A percentile compares a stretch with the other conserved stretches of the same genome.
These are phyloP conservation scores for Erebia epiphron DNA, from an alignment of 2,888 invertebrate genomes.

Conservation along the genomic window DNA sequence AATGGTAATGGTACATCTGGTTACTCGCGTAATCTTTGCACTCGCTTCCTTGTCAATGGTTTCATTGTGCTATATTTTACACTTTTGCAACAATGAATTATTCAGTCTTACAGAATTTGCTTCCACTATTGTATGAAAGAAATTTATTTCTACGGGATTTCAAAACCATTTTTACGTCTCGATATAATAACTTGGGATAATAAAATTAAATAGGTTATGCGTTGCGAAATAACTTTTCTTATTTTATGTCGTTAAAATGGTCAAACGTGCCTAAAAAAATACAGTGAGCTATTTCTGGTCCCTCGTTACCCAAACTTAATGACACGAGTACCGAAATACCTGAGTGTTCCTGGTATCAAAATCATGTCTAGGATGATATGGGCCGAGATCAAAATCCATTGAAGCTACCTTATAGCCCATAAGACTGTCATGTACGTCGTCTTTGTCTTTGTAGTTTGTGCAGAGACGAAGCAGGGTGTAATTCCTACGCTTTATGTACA, in stretches of 20 bases:
- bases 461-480: slow-evolving; percentile 29
- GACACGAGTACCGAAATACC: background rate
- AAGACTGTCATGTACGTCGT: background rate
- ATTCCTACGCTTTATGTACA: slow-evolving; percentile 40
- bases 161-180: too few species aligned
- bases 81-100: background rate
- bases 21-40: background rate
- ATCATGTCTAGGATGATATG: background rate
- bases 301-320: background rate
- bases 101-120: background rate
- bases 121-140: background rate
- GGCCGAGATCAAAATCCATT: background rate
- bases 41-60: background rate
- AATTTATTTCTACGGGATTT: too few species aligned
- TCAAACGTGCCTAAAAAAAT: too few species aligned
- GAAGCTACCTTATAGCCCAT: background rate
- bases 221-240: too few species aligned
- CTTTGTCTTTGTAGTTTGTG: slow-evolving; percentile 31
- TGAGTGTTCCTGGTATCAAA: background rate
- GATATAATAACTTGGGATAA: too few species aligned
- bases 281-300: background rate
- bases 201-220: too few species aligned
- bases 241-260: too few species aligned
- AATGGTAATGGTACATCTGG: slow-evolving; percentile 1
- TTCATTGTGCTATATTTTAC: background rate